Conservation (phyloP, 2,888 invertebrate species). For the Spatulosminthurus flaviceps region DNA sequence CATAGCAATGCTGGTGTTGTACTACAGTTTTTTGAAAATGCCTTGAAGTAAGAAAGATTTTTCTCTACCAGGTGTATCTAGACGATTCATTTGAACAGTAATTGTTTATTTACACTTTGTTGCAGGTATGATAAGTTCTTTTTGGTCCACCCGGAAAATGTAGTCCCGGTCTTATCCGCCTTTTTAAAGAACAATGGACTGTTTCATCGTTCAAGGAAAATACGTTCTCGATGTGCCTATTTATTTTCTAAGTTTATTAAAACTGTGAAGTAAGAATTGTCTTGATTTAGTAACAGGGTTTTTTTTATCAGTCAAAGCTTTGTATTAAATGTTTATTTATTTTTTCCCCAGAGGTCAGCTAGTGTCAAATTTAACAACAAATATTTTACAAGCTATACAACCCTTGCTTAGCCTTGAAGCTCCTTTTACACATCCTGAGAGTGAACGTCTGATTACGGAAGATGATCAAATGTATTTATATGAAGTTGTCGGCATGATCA, state of each 20-base stretch:
- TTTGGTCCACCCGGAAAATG: constrained; percentile 67
- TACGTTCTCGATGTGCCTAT: constrained; percentile 70
- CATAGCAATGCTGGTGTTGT: constrained; percentile 68
- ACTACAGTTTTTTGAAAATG: constrained; percentile 69
- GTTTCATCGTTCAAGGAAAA: constrained; percentile 67
- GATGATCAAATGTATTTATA: constrained; percentile 72
- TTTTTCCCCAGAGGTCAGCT: constrained; percentile 52
- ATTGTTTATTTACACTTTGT: constrained; percentile 16
- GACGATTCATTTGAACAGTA: constrained; percentile 10
- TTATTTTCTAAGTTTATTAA: constrained; percentile 71
- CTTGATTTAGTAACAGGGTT: neutral
- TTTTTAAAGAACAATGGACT: constrained; percentile 70
- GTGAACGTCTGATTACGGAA: constrained; percentile 66
- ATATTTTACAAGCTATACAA: constrained; percentile 68
- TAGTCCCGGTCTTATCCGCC: constrained; percentile 68
- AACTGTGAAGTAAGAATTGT: constrained; percentile 68
- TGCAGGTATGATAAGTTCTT: constrained; percentile 71
- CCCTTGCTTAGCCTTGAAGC: constrained; percentile 68
- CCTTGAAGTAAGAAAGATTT: constrained; percentile 47
- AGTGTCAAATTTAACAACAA: constrained; percentile 65
- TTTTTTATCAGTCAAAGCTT: constrained; percentile 24
- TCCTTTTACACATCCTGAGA: constrained; percentile 65
- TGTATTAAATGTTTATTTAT: neutral
- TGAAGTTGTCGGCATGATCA: constrained; percentile 70
- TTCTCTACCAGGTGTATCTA: neutral